A percentile compares a stretch with the other conserved stretches of the same genome.
Evolutionary conservation across 2,888 invertebrate species (phyloP).

Genomic region (Nomada ferruginata): DNA sequence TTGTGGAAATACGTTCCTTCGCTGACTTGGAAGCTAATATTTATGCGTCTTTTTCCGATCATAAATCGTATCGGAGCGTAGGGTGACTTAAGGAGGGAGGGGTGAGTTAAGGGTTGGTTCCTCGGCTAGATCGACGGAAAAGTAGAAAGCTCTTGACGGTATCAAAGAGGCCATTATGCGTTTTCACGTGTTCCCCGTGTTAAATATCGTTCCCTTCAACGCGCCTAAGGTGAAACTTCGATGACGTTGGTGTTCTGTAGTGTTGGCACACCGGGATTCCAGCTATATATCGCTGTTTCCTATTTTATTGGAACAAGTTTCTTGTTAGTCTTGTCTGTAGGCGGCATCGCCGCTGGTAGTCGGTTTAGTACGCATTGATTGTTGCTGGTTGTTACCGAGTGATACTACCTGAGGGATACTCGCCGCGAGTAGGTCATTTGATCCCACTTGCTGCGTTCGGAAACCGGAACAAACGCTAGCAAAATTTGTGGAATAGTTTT

Average conservation of each 20-base stretch:
- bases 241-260: background rate
- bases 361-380: constrained; percentile 22
- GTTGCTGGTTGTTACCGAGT: background rate
- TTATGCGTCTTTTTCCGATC: constrained; percentile 40
- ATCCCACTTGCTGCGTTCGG: background rate
- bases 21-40: constrained; percentile 33
- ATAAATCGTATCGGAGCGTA: constrained; percentile 30
- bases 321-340: background rate
- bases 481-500: background rate
- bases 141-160: constrained; percentile 31
- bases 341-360: background rate
- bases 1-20: constrained; percentile 17
- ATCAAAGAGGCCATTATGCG: constrained; percentile 46
- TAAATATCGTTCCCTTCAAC: constrained; percentile 18
- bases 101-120: constrained; percentile 4
- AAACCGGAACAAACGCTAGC: background rate
- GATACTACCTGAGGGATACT: background rate
- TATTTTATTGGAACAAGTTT: constrained; percentile 37
- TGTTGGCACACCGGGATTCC: background rate
- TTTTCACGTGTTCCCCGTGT: constrained; percentile 16
- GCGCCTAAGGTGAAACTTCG: background rate
- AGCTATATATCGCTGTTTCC: background rate
- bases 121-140: constrained; percentile 26
- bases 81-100: background rate
- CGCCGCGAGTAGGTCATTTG: background rate